Base-by-base conservation (phyloP, 2,888 invertebrate genomes). In the Cremastobaeus sp. region DNA sequence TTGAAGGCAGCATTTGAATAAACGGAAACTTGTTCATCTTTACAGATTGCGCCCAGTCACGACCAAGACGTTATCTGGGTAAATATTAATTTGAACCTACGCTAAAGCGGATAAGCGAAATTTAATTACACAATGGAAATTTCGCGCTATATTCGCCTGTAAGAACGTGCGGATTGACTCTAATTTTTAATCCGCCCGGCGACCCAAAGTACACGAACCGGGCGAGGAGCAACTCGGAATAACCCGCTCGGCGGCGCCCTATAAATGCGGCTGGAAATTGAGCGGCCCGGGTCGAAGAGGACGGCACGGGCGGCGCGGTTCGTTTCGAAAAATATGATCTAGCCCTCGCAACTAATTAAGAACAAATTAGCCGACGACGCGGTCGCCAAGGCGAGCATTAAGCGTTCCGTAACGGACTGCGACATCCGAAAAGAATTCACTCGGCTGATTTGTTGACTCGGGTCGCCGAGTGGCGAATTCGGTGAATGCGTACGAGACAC, bases 51-150 rank as follows among this genome's bases (percentile, higher is more conserved):
- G n/a, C n/a, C n/a, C n/a, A n/a, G n/a, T n/a, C n/a, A n/a, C n/a
- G n/a, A n/a, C 32, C 18, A 34, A 21, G 18, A 34, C 30, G 30
- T 43, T 43, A 57, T 52, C 41, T 17, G 28, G 43, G 71, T 39
- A 60, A 72, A 66, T 72, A 65, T 66, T 65, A 71, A 71, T 71
- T 71, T 47, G 55, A 59, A 59, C 50, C 30, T 39, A 30, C 30
- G 28, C 39, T 9, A n/a, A 2, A 32, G 2, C 30, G 60, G 64
- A 65, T 72, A 65, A 60, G 59, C 59, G 41, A 41, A 59, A 59
- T 72, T 72, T 72, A 65, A 72, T 72, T 65, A 60, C 65, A 72
- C 72, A 72, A 72, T 72, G 72, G 65, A 60, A 72, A 65, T 60
- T 60, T 47, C 35, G 43, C 43, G 30, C 43, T 43, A 55, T 37